Base-by-base conservation (phyloP, 2,113 vertebrate species). In the Cyphomyrus plagiostoma region DNA sequence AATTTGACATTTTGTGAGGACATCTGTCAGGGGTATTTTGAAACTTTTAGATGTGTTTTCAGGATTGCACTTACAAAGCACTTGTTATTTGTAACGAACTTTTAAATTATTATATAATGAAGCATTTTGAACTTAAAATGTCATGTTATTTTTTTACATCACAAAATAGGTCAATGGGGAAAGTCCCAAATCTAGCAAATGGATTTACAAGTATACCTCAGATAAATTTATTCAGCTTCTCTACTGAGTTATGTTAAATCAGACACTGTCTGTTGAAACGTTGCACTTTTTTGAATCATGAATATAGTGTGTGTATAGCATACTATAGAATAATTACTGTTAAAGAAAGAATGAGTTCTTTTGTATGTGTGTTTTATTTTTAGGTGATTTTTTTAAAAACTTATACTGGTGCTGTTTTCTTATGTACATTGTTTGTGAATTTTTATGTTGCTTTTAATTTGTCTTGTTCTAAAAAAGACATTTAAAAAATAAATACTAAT, bases 221-320 rank as follows among this genome's bases (percentile, higher is more conserved):
- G 6, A 1, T 58, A 66, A 62, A 62, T 42, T 39, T 83, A 56
- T 89, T 52, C 56, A 45, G 15, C 21, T 4, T 88, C 19, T 45
- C 30, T 66, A 66, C 42, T 35, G 85, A 87, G 53, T 26, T 35
- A 39, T 56, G 35, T 87, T 35, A 53, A 35, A 56, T 39, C 70
- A 77, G 89, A n/a, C 87, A 62, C 74, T 92, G 58, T 58, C 87
- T 90, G 70, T 94, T 90, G 91, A 92, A 91, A 83, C 19, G 3
- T 30, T 95, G 95, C 95, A 96, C 95, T 95, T 95, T 96, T 86
- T 92, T 92, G 82, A 91, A 52, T 94, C 10, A 84, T 7, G 13
- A 56, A 35, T 30, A 46, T 35, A n/a, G 26, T 56, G 52, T 89
- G 88, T 6, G 45, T 48, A 42, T 4, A 2, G 74, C 35, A 80